Base-by-base conservation (phyloP, 2,113 vertebrate species). In the Calidris pygmaea region DNA sequence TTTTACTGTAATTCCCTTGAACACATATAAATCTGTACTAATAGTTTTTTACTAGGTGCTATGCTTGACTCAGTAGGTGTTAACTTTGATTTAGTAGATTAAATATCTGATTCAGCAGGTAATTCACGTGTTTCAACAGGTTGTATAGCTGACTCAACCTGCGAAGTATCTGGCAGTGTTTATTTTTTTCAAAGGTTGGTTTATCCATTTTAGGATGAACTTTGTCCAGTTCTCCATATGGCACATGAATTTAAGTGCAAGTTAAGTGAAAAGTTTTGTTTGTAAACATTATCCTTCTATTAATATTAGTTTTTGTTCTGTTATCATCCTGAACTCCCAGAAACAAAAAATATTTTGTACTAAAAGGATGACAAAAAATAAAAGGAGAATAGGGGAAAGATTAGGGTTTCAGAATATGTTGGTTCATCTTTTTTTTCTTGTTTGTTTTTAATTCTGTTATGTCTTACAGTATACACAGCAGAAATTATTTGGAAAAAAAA, bases 41-140 rank as follows among this genome's bases (percentile, higher is more conserved):
- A 71, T 39, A 56, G 7, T 56, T 78, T 92, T 90, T 77, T 39
- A 62, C 26, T 18, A 63, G 78, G 29, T 72, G 34, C 32, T 73
- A 6, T 48, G 77, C 67, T 74, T 77, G 67, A 94, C 91, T 94
- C 90, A 56, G 60, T 24, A 59, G 82, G 73, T 63, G 87, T 68
- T 86, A 74, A 34, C 85, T 89, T 72, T 93, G 96, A 89, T 91
- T 95, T 86, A 86, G 68, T 53, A 95, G 92, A 87, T 80, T 48
- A 89, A 94, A 73, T 80, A 87, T 80, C 92, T 97, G 93, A 96
- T 87, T 97, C 95, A 97, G 90, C 89, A 95, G 76, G 90, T 97
- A 97, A 93, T 92, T 70, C 92, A 48, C 62, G 48, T 95, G 95
- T 94, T 98, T 94, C 96, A 96, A 96, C 97, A 97, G 90, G 90